phyloP scores from a whole-genome alignment of 2,888 invertebrate species.

The Drosophila demipolita region DNA sequence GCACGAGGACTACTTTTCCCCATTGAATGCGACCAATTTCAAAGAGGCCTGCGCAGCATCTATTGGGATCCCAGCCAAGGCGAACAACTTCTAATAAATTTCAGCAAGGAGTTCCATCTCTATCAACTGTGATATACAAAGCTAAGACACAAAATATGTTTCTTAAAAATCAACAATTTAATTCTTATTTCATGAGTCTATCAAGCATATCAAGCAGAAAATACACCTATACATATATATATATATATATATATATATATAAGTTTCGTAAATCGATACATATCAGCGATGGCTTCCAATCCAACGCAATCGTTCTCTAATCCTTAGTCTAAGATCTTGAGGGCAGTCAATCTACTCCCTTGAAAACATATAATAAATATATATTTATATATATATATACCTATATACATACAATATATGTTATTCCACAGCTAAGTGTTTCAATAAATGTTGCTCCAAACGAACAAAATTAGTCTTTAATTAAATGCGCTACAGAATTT shows the following conservation, averaged over 20 bases:
- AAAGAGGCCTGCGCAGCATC: constrained; percentile 91
- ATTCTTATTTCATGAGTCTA: neutral
- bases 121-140: constrained; percentile 73
- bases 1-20: constrained; percentile 93
- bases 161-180: constrained; percentile 3
- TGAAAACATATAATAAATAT: neutral
- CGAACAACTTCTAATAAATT: constrained; percentile 79
- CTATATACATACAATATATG: constrained; percentile 22
- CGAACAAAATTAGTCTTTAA: constrained; percentile 2
- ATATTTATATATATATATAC: constrained; percentile 6
- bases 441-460: constrained; percentile 39
- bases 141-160: constrained; percentile 47
- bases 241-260: constrained; percentile 18
- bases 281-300: constrained; percentile 56
- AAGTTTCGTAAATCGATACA: constrained; percentile 55
- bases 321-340: constrained; percentile 18
- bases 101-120: constrained; percentile 13
- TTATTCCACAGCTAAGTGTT: constrained; percentile 29
- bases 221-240: neutral
- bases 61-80: constrained; percentile 76
- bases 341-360: constrained; percentile 3
- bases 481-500: neutral
- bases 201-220: neutral
- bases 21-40: constrained; percentile 94
- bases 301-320: constrained; percentile 38